phyloP scores from a whole-genome alignment of 2,888 invertebrate genomes.

The Cynaeus angustus region DNA sequence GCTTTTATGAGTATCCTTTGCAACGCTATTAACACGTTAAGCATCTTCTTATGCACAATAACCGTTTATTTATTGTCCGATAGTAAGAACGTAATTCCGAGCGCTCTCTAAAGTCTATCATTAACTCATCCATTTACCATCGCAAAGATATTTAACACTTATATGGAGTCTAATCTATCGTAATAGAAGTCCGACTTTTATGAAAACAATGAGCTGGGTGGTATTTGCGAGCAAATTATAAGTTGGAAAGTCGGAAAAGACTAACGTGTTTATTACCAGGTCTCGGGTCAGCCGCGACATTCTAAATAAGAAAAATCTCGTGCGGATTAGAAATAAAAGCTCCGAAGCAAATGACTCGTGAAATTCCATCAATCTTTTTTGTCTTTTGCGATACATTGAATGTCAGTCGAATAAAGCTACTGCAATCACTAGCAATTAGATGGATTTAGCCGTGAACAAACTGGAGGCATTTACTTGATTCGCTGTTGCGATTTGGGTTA shows the following conservation, averaged over 20 bases:
- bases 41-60: conserved; percentile 14
- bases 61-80: conserved; percentile 23
- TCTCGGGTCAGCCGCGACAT: not conserved
- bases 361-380: conserved; percentile 20
- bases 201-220: conserved; percentile 17
- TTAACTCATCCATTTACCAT: conserved; percentile 34
- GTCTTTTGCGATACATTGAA: conserved; percentile 18
- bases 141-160: conserved; percentile 35
- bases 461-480: conserved; percentile 26
- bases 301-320: not conserved
- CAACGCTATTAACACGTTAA: conserved; percentile 12
- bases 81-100: conserved; percentile 18
- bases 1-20: conserved; percentile 12
- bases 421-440: conserved; percentile 30
- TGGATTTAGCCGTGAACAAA: conserved; percentile 35
- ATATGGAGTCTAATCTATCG: conserved; percentile 34
- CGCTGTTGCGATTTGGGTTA: conserved; percentile 24
- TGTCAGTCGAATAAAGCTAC: conserved; percentile 20
- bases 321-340: not conserved
- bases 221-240: conserved; percentile 12
- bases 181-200: conserved; percentile 24
- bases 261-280: conserved; percentile 17
- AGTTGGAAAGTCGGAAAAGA: not conserved
- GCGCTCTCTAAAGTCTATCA: conserved; percentile 31
- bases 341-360: conserved; percentile 25